Conservation (phyloP, 1,140 invertebrate species). For the Papilio polyxenes region DNA sequence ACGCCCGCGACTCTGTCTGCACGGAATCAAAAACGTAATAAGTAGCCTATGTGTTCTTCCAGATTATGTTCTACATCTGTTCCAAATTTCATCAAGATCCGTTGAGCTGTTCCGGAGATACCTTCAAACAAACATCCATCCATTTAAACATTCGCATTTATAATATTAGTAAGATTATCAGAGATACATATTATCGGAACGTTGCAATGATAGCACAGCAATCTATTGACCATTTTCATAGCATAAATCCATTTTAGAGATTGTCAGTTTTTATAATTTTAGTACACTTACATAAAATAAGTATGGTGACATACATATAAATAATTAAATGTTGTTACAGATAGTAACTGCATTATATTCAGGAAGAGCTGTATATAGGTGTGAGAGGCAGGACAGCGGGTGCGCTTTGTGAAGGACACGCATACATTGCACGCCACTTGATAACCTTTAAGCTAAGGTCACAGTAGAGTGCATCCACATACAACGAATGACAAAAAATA, state of each 20-base stretch:
- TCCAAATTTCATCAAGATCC: too few relatives aligned
- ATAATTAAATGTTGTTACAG: too few relatives aligned
- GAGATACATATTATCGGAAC: background rate
- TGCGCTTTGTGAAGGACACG: constrained; percentile 3
- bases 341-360: constrained; percentile 22
- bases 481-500: background rate
- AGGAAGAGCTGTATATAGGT: constrained; percentile 30
- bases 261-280: background rate
- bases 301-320: too few relatives aligned
- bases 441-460: constrained; percentile 16
- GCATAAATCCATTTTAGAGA: background rate
- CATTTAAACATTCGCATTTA: too few relatives aligned
- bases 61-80: too few relatives aligned
- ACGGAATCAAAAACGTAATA: too few relatives aligned
- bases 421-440: constrained; percentile 35
- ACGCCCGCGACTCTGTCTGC: too few relatives aligned
- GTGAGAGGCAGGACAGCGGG: constrained; percentile 13
- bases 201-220: background rate
- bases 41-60: too few relatives aligned
- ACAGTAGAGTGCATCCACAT: background rate
- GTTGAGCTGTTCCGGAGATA: too few relatives aligned
- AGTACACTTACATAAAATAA: too few relatives aligned
- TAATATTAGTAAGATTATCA: background rate
- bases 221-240: background rate
- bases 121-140: too few relatives aligned